These are phyloP conservation scores for Dromococcyx pavoninus DNA, from an alignment of 2,797 vertebrate genomes.

Conservation along the genomic window DNA sequence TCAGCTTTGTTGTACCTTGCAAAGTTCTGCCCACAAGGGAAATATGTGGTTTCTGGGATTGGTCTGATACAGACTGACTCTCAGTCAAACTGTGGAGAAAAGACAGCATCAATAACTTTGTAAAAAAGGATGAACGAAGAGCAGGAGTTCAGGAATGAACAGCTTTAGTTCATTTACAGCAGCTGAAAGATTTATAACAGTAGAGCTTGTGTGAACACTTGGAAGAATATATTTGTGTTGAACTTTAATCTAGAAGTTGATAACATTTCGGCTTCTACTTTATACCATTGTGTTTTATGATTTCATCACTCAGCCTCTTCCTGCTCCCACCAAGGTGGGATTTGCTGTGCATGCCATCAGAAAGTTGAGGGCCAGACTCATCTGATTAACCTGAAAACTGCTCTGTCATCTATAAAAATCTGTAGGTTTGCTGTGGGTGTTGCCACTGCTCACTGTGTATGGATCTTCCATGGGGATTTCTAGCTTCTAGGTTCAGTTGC, in stretches of 20 bases:
- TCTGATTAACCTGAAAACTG: not conserved
- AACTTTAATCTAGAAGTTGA: constrained; percentile 24
- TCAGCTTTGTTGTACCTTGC: not conserved
- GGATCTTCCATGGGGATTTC: not conserved
- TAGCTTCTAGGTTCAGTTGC: not conserved
- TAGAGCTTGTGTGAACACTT: not conserved
- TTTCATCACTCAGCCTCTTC: not conserved
- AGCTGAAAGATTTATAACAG: constrained; percentile 37
- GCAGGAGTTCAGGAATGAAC: constrained; percentile 26
- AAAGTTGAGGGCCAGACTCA: not conserved
- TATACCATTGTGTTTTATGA: not conserved
- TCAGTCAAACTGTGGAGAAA: not conserved
- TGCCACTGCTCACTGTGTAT: not conserved
- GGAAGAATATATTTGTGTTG: not conserved
- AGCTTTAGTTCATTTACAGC: constrained; percentile 26
- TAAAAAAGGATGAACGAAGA: constrained; percentile 4
- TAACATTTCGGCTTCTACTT: not conserved
- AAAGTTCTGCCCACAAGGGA: not conserved
- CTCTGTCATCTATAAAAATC: not conserved
- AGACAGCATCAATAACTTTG: not conserved
- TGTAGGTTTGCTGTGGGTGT: not conserved
- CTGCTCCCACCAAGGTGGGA: not conserved
- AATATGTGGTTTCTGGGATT: not conserved
- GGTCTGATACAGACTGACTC: not conserved
- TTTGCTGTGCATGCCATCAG: not conserved